Percentiles rank a stretch among this genome's conserved stretches.
These are phyloP conservation scores for Mormyrus proboscirostris DNA, from an alignment of 2,797 vertebrate genomes.

Conservation along the genomic window DNA sequence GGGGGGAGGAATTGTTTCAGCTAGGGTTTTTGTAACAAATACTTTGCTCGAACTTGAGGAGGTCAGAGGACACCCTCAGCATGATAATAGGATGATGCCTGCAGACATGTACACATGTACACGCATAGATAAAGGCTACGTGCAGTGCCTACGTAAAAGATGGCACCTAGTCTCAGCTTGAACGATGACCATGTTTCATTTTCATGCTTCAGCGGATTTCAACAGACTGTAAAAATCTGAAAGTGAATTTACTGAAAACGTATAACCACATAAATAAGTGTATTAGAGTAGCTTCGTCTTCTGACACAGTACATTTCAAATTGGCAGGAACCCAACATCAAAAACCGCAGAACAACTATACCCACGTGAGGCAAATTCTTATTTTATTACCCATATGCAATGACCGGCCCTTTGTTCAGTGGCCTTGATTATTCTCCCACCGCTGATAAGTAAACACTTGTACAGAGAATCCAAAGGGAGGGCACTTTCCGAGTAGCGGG, in stretches of 20 bases:
- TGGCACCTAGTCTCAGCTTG: conserved; percentile 26
- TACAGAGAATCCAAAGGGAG: neutral
- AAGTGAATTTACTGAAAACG: conserved; percentile 19
- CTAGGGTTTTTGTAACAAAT: neutral
- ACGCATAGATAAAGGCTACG: conserved; percentile 13
- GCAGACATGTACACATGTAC: conserved; percentile 2
- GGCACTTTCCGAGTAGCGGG: neutral
- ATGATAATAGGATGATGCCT: neutral
- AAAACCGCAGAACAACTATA: no score
- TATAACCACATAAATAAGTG: neutral
- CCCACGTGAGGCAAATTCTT: neutral
- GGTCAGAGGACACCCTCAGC: neutral
- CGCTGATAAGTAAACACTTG: neutral
- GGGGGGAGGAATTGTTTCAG: neutral
- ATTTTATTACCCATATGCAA: neutral
- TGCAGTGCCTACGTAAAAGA: conserved; percentile 26
- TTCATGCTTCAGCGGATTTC: conserved; percentile 32
- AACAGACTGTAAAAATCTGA: conserved; percentile 27
- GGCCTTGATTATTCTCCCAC: neutral
- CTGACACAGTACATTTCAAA: neutral
- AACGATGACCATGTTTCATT: conserved; percentile 35
- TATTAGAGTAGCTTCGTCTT: neutral
- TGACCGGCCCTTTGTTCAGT: neutral
- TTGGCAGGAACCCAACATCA: neutral
- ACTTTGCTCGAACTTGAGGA: neutral